Evolutionary conservation across 92 coral and sea anemone species (phyloP).

Genomic region (Nematostella vectensis): DNA sequence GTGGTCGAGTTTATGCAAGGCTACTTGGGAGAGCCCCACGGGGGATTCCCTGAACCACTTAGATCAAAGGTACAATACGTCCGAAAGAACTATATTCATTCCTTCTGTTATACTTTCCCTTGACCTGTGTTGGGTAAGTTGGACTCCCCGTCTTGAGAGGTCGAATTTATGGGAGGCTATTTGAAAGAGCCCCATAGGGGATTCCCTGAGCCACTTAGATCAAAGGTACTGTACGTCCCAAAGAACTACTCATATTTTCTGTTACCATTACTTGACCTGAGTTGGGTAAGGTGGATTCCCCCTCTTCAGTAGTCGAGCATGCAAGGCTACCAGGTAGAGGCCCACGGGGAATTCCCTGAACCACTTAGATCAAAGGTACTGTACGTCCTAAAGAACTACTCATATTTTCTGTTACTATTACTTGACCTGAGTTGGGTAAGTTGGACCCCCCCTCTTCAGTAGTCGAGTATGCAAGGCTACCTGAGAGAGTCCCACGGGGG

Average conservation of each 20-base stretch:
- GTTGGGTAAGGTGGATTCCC: slow-evolving; percentile 87
- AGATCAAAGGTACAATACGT: slow-evolving; percentile 87
- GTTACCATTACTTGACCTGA: no score
- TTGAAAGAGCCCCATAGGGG: slow-evolving; percentile 96
- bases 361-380: slow-evolving; percentile 90
- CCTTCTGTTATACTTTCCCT: no score
- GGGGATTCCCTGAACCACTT: slow-evolving; percentile 97
- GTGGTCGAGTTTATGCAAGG: slow-evolving; percentile 98
- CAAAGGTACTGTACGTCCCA: no score
- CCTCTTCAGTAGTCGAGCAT: slow-evolving; percentile 87
- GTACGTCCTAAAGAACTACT: no score
- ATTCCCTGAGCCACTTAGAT: slow-evolving; percentile 94
- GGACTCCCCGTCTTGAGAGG: slow-evolving; percentile 89
- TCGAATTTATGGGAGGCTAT: slow-evolving; percentile 94
- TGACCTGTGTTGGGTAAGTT: no score
- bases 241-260: no score
- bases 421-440: no score
- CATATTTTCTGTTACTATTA: no score
- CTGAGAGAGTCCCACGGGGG: slow-evolving; percentile 95
- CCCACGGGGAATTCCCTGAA: slow-evolving; percentile 96
- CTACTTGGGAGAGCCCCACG: slow-evolving; percentile 90
- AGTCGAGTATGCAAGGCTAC: slow-evolving; percentile 92
- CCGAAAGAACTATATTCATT: no score
- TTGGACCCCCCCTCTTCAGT: slow-evolving; percentile 91
- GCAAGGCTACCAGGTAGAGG: slow-evolving; percentile 96